Base-by-base conservation (phyloP, 2,888 invertebrate genomes). In the Imbricaverruca yamaguchii region DNA sequence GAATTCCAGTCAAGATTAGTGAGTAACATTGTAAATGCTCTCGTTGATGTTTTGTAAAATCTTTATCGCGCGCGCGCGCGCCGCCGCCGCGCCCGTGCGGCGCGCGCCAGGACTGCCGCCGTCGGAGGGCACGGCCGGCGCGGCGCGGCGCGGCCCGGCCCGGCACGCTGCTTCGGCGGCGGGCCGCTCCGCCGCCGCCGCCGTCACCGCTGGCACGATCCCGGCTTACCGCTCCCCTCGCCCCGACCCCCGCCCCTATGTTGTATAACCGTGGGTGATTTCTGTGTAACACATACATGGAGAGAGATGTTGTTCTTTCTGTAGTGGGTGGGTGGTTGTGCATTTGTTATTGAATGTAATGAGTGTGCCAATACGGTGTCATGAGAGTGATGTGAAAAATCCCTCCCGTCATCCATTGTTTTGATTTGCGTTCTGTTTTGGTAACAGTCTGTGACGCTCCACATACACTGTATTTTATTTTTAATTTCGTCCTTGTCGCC, bases 1-100 rank as follows among this genome's bases (percentile, higher is more conserved):
- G 59, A 59, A 74, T 74, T 74, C 74, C 74, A 74, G 74, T 74
- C 74, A 74, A 74, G 74, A 55, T 55, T 74, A 74, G 74, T 74
- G 74, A 55, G 74, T 18, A 74, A 74, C 74, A 74, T 74, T 74
- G 74, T 74, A 53, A 74, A 74, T 74, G 74, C 74, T 74, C 74
- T 74, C 74, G 74, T 74, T 74, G 74, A 74, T 74, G 74, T 74
- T 74, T 74, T 74, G 74, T 74, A 74, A 74, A 74, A 74, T 74
- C 74, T 74, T 74, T 74, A 74, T 74, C 59, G 59, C 59, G 57
- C 57, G 57, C 57, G 57, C 57, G 57, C 57, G 59, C 59, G 59
- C 59, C 15, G 39, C 39, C 39, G 39, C 39, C 4, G 39, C 39
- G 39, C 39, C 39, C 39, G 39, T 39, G 39, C 39, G 39, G 39